phyloP scores from a whole-genome alignment of 2,797 vertebrate species.

The Gila robusta region DNA sequence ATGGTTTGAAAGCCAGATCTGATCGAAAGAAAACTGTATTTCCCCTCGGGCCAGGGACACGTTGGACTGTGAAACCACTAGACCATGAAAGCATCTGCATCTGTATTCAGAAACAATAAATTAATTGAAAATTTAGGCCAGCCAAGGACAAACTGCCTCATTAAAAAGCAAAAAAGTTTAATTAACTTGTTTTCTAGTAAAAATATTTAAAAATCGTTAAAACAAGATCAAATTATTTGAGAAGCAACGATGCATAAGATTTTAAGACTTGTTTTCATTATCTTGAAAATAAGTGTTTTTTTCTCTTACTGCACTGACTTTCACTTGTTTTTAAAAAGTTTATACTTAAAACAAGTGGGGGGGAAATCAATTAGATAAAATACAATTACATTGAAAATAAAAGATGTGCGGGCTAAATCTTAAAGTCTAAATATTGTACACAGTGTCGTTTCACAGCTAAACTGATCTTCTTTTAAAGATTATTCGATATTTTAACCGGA shows the following conservation, averaged over 20 bases:
- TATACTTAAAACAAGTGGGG: not conserved
- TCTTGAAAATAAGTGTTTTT: not conserved
- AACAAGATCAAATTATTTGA: not conserved
- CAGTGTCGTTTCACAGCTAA: not conserved
- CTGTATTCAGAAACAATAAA: slow-evolving; percentile 23
- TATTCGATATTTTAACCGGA: not conserved
- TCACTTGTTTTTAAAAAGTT: not conserved
- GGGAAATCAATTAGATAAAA: not conserved
- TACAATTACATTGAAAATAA: not conserved
- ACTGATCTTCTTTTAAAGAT: not conserved
- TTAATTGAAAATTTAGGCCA: not conserved
- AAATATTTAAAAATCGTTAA: not conserved
- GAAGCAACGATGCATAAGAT: not conserved
- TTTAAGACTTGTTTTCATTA: slow-evolving; percentile 1
- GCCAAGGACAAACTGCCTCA: not conserved
- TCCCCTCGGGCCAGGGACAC: slow-evolving; percentile 17
- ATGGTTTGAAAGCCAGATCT: slow-evolving; percentile 37
- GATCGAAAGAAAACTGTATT: slow-evolving; percentile 14
- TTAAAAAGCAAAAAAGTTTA: not conserved
- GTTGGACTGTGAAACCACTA: slow-evolving; percentile 28
- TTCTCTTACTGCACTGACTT: not conserved
- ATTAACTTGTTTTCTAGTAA: not conserved
- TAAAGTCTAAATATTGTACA: not conserved
- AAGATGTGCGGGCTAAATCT: not conserved
- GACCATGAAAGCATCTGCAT: slow-evolving; percentile 30